Base-by-base conservation (phyloP, 2,113 vertebrate genomes). In the Callipepla squamata region DNA sequence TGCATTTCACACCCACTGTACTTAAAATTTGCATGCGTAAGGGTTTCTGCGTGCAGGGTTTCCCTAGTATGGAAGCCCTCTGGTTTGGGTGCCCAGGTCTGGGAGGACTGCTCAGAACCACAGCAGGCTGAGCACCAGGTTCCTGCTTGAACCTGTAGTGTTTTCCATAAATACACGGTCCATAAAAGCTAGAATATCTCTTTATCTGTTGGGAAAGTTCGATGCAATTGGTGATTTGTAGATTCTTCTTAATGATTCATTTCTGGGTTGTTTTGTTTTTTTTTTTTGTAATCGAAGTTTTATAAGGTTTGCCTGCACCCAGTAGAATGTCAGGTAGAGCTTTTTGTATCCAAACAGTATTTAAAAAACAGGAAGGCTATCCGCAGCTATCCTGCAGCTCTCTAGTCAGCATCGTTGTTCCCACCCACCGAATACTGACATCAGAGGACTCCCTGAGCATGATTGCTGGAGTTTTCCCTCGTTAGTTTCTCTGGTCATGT, bases 401-500 rank as follows among this genome's bases (percentile, higher is more conserved):
- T 50, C 92, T 90, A 90, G 68, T 78, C 90, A 63, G 88, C 85
- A 34, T 34, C 20, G 18, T 48, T 91, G 84, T 90, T 77, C 94
- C 96, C 96, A 89, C 93, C 93, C 92, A 96, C 81, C 74, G 58
- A 61, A 70, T 59, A 59, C 92, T 96, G 90, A 95, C 92, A 92
- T 94, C 94, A 95, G 83, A 90, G 73, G 90, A 93, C 92, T 94
- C 85, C 92, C 96, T 96, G 96, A 94, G 84, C 77, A 81, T 80
- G 87, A 96, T 95, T 74, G 82, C 77, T 19, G 92, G 97, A 98
- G 97, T 94, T 97, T 94, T 95, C 96, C 97, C 94, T 97, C 95
- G 95, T 97, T 94, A 94, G 57, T 97, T 97, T 76, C 91, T 62
- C 85, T 95, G 73, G 85, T 93, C 85, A 96, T 98, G 90, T 94